These are phyloP conservation scores for Antigone vipio DNA, from an alignment of 2,113 vertebrate species.

Conservation along the genomic window DNA sequence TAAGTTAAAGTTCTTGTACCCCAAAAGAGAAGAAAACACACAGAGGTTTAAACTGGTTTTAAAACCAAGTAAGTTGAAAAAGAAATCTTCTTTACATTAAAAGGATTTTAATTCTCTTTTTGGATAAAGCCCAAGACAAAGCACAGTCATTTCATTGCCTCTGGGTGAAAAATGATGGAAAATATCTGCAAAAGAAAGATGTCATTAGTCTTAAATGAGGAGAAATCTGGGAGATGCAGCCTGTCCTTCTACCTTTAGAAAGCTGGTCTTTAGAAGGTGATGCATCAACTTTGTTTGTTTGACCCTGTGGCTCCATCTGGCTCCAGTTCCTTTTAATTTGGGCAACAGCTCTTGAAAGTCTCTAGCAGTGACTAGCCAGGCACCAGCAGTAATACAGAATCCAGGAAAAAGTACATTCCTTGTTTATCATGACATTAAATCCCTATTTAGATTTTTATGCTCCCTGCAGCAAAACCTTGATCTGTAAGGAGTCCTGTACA, in stretches of 20 bases:
- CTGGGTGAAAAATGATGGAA: neutral
- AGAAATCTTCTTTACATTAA: neutral
- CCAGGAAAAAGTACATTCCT: neutral
- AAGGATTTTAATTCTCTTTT: neutral
- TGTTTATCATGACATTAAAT: neutral
- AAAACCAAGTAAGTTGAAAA: neutral
- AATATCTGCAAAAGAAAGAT: neutral
- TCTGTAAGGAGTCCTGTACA: neutral
- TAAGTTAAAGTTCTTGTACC: neutral
- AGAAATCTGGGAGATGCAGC: neutral
- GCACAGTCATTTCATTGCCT: neutral
- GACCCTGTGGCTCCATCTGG: neutral
- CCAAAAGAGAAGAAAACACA: neutral
- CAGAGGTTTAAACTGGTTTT: neutral
- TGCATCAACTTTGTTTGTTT: neutral
- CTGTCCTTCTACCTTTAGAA: neutral
- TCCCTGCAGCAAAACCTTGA: neutral
- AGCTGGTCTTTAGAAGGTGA: neutral
- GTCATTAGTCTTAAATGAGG: neutral
- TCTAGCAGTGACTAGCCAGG: neutral
- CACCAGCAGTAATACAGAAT: neutral
- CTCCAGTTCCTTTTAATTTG: neutral
- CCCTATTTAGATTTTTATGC: neutral
- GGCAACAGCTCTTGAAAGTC: neutral
- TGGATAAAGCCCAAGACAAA: neutral